Evolutionary conservation across 2,797 vertebrate genomes (phyloP), one percentile per base, ranked within the genome.

Genomic region (Rallus crepitans): DNA sequence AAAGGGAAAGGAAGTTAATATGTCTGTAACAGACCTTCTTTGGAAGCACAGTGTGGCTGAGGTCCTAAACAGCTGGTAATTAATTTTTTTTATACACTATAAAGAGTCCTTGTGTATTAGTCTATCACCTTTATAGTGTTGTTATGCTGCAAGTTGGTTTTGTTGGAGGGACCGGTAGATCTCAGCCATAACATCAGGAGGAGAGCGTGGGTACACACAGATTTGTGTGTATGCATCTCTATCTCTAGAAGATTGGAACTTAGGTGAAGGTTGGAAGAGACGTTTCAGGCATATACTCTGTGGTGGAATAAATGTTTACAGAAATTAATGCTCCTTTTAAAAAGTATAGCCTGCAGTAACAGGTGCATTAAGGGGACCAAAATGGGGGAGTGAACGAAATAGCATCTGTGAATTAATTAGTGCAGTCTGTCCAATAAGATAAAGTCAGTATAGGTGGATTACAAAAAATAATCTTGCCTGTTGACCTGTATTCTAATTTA

Each of bases 171-270:
- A 75, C 35, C 0, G 1, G 33, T 50, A 60, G 17, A 37, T 89
- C n/a, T 50, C 11, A 37, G 40, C 31, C 60, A 4, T 17, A 30
- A n/a, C 13, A 7, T 48, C 23, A 56, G 15, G 17, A 15, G 23
- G 24, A 19, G 7, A 7, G 3, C 42, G 8, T 23, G 4, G 7
- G 6, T 40, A 16, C 48, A 13, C 28, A 9, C 0, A 0, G 37
- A 3, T 5, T 8, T 53, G 37, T 42, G 12, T 47, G 12, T 47
- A 18, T 15, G 4, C 0, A 0, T 8, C 35, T 5, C n/a, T 82
- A 12, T 10, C 78, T 73, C 20, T 42, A 65, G 64, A 66, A 23
- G 27, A 57, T 3, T 3, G 6, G 19, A 71, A 63, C 16, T 47
- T 60, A 12, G 15, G 15, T 7, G 1, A 7, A 50, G 4, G 1